A percentile compares a stretch with the other conserved stretches of the same genome.
Evolutionary conservation across 1,140 invertebrate genomes (phyloP).

Genomic region (Aphis craccivora): DNA sequence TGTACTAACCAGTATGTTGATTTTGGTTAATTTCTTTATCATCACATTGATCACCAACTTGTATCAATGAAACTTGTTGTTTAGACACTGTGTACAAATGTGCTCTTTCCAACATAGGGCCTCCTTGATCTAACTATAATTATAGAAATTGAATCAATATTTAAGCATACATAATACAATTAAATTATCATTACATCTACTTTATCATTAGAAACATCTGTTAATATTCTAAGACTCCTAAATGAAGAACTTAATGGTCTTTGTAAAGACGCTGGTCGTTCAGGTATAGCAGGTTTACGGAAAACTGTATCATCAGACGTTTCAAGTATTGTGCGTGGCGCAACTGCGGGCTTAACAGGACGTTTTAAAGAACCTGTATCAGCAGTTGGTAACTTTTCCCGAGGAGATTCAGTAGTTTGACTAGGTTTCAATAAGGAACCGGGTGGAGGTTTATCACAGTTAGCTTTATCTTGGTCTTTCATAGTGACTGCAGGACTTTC

Average conservation of each 20-base stretch:
- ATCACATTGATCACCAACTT: slow-evolving; percentile 63
- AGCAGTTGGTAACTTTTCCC: slow-evolving; percentile 26
- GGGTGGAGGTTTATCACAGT: slow-evolving; percentile 47
- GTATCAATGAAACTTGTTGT: slow-evolving; percentile 74
- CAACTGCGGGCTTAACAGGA: slow-evolving; percentile 59
- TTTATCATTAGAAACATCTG: slow-evolving; percentile 44
- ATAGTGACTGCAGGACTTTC: slow-evolving; percentile 12
- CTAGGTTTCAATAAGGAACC: slow-evolving; percentile 35
- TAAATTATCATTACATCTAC: slow-evolving; percentile 34
- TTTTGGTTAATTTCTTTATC: slow-evolving; percentile 41
- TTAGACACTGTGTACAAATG: slow-evolving; percentile 76
- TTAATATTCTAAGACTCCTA: slow-evolving; percentile 59
- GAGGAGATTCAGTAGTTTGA: slow-evolving; percentile 40
- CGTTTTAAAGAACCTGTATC: slow-evolving; percentile 47
- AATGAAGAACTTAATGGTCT: slow-evolving; percentile 66
- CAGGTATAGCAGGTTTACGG: slow-evolving; percentile 74
- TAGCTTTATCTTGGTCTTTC: slow-evolving; percentile 39
- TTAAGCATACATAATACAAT: neutral
- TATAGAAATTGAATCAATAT: slow-evolving; percentile 32
- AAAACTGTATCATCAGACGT: slow-evolving; percentile 51
- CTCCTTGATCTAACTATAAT: slow-evolving; percentile 49
- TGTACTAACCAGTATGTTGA: slow-evolving; percentile 29
- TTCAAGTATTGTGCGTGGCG: slow-evolving; percentile 60
- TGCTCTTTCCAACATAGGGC: slow-evolving; percentile 69
- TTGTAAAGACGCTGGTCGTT: slow-evolving; percentile 72